Conservation (phyloP, 2,888 invertebrate species). For the Stenodera caucasica region DNA sequence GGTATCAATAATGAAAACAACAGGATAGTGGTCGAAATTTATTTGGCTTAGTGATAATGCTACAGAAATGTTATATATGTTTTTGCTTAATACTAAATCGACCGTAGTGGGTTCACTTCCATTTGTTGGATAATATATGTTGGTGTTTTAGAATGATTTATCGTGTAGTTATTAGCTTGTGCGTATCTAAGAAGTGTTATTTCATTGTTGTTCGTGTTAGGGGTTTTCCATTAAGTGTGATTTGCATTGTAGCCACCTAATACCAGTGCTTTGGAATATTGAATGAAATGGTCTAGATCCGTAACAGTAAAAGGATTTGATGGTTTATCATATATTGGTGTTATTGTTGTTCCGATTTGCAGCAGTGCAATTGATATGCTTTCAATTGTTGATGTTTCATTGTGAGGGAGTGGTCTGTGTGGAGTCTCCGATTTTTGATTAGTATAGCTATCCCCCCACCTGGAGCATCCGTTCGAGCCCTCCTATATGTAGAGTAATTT, state of each 20-base stretch:
- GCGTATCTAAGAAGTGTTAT: not conserved
- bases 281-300: not conserved
- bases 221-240: not conserved
- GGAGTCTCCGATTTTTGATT: not conserved
- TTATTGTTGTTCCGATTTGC: not conserved
- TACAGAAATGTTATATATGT: not conserved
- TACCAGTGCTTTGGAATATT: not conserved
- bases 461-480: not conserved
- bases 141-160: not conserved
- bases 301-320: not conserved
- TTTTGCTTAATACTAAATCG: not conserved
- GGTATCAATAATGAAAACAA: not conserved
- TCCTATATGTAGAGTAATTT: not conserved
- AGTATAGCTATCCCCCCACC: constrained; percentile 9
- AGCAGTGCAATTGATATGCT: not conserved
- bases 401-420: not conserved
- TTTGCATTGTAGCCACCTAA: not conserved
- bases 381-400: not conserved
- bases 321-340: not conserved
- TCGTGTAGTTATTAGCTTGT: not conserved
- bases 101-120: not conserved
- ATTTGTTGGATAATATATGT: not conserved
- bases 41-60: not conserved
- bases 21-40: not conserved
- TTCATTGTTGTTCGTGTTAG: not conserved